Conservation (phyloP, 2,113 vertebrate genomes). For the Archocentrus centrarchus region DNA sequence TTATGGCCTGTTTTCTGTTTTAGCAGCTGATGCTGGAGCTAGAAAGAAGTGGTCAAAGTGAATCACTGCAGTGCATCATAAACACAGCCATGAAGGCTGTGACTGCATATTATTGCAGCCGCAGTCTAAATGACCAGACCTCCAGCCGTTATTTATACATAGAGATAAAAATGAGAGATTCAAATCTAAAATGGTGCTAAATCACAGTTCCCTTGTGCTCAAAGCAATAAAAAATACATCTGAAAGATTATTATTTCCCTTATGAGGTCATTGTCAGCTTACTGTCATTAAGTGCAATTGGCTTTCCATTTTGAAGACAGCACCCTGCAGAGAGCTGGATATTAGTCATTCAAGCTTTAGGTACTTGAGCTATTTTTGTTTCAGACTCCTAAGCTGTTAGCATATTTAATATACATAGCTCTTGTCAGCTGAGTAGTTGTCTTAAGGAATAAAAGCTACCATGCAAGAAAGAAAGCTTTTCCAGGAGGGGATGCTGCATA, state of each 20-base stretch:
- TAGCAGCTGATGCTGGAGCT: neutral
- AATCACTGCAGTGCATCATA: neutral
- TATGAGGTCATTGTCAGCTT: constrained; percentile 16
- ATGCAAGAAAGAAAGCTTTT: constrained; percentile 15
- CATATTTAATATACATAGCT: constrained; percentile 36
- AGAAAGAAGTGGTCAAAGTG: neutral
- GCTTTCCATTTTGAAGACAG: constrained; percentile 12
- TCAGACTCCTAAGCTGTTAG: constrained; percentile 8
- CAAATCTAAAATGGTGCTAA: neutral
- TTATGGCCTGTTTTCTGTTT: neutral
- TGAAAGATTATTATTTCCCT: neutral
- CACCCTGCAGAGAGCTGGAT: constrained; percentile 10
- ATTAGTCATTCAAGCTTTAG: constrained; percentile 57
- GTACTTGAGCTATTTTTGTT: constrained; percentile 46
- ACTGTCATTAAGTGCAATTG: constrained; percentile 9
- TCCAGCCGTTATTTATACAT: neutral
- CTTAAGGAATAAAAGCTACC: constrained; percentile 19
- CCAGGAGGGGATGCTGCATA: neutral
- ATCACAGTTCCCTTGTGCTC: neutral
- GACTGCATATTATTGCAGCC: neutral
- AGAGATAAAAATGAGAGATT: neutral
- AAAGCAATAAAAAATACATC: neutral
- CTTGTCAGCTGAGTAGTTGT: constrained; percentile 13
- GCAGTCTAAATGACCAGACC: neutral
- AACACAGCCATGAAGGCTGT: neutral